phyloP scores from a whole-genome alignment of 2,888 invertebrate genomes.

The Salpingus planirostris region DNA sequence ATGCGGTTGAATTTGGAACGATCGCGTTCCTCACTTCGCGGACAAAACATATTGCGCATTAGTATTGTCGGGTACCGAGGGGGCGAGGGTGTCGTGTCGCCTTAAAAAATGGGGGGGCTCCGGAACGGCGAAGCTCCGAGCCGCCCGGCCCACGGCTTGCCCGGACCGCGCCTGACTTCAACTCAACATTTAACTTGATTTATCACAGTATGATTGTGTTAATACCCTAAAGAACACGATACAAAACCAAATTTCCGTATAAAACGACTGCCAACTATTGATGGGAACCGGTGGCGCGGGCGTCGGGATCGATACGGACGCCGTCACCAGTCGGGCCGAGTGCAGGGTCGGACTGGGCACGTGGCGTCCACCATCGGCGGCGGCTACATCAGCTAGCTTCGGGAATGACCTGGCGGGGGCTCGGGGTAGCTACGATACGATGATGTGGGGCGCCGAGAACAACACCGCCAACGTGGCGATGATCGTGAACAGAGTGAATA shows the following conservation, averaged over 20 bases:
- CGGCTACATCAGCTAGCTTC: conserved; percentile 16
- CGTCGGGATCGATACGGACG: conserved; percentile 22
- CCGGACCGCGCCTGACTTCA: conserved; percentile 27
- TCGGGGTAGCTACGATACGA: conserved; percentile 70
- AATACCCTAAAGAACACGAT: conserved; percentile 41
- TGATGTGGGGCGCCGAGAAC: conserved; percentile 93
- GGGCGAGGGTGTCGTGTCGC: too few species aligned
- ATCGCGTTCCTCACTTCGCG: conserved; percentile 18
- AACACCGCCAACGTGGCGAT: conserved; percentile 95
- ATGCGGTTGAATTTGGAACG: too few species aligned
- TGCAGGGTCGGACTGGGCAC: conserved; percentile 11
- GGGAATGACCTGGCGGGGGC: conserved; percentile 14
- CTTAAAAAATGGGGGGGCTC: too few species aligned
- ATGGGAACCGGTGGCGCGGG: conserved; percentile 21
- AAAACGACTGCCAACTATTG: conserved; percentile 33
- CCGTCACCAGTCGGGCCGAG: conserved; percentile 11
- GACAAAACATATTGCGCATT: conserved; percentile 22
- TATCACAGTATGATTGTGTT: conserved; percentile 57
- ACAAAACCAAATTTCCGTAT: conserved; percentile 36
- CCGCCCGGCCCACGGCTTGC: neutral
- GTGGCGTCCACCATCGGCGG: conserved; percentile 13
- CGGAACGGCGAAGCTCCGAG: neutral
- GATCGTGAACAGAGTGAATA: conserved; percentile 97
- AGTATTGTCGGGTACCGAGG: conserved; percentile 26
- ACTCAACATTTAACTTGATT: conserved; percentile 60